phyloP scores from a whole-genome alignment of 2,888 invertebrate species.

The Stenodera caucasica region DNA sequence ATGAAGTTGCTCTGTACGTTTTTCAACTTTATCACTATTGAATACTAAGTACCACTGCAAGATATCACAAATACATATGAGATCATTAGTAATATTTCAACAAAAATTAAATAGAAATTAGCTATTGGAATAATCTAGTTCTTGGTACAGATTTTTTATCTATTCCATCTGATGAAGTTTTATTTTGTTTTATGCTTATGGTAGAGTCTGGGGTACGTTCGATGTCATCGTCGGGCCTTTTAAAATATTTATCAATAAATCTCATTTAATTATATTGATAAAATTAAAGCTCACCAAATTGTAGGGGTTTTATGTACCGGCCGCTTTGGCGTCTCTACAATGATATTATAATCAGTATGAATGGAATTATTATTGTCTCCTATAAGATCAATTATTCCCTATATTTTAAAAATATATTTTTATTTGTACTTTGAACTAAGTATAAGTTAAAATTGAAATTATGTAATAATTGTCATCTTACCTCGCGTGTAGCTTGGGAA shows the following conservation, averaged over 20 bases:
- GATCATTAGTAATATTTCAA: slow-evolving; percentile 6
- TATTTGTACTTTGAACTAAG: no score
- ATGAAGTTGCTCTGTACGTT: slow-evolving; percentile 11
- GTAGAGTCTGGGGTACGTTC: not conserved
- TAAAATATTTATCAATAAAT: not conserved
- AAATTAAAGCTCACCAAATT: not conserved
- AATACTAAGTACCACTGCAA: slow-evolving; percentile 7
- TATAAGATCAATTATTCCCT: not conserved
- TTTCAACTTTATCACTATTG: slow-evolving; percentile 4
- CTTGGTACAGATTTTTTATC: not conserved
- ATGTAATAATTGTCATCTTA: no score
- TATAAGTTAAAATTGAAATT: no score
- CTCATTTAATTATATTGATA: not conserved
- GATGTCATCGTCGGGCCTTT: not conserved
- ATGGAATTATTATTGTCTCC: not conserved
- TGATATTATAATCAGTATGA: slow-evolving; percentile 10
- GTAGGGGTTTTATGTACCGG: not conserved
- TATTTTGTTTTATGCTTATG: not conserved
- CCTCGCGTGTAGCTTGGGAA: not conserved
- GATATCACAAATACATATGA: slow-evolving; percentile 20
- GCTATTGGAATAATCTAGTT: not conserved
- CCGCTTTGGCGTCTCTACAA: slow-evolving; percentile 19
- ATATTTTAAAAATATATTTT: not conserved
- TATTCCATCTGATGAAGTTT: not conserved
- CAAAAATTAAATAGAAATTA: not conserved